Evolutionary conservation across 2,888 invertebrate genomes (phyloP).

Genomic region (Gymnoscelis rufifasciata): DNA sequence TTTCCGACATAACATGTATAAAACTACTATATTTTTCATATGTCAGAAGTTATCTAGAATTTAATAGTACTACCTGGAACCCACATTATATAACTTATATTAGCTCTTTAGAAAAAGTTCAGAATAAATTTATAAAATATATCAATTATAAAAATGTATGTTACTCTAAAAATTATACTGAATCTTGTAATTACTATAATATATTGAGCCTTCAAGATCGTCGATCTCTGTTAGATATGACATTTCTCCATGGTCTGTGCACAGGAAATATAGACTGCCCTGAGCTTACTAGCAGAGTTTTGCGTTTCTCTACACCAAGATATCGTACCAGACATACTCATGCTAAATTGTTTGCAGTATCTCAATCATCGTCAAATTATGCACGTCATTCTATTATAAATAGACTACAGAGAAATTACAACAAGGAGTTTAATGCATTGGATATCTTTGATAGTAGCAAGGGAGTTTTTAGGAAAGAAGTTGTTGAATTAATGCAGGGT

Average conservation of each 20-base stretch:
- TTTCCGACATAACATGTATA: background rate
- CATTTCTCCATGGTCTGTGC: conserved; percentile 1
- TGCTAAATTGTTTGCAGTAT: background rate
- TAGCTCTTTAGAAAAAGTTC: background rate
- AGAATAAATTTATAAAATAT: background rate
- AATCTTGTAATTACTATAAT: background rate
- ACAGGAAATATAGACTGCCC: conserved; percentile 1
- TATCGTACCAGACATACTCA: conserved; percentile 1
- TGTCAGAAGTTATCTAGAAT: background rate
- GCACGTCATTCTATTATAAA: background rate
- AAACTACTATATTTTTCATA: background rate
- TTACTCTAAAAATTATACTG: background rate
- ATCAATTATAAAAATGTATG: background rate
- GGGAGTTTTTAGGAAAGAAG: background rate
- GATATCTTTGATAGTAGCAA: background rate
- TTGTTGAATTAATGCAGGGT: too few species aligned
- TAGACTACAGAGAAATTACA: background rate
- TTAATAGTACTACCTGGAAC: background rate
- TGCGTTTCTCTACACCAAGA: background rate
- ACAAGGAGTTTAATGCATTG: background rate
- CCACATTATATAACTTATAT: background rate
- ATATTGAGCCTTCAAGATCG: background rate
- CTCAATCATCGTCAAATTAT: background rate
- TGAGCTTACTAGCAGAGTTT: background rate
- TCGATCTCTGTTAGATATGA: background rate